phyloP scores from a whole-genome alignment of 2,888 invertebrate genomes.

The Aphelenchoides bicaudatus region DNA sequence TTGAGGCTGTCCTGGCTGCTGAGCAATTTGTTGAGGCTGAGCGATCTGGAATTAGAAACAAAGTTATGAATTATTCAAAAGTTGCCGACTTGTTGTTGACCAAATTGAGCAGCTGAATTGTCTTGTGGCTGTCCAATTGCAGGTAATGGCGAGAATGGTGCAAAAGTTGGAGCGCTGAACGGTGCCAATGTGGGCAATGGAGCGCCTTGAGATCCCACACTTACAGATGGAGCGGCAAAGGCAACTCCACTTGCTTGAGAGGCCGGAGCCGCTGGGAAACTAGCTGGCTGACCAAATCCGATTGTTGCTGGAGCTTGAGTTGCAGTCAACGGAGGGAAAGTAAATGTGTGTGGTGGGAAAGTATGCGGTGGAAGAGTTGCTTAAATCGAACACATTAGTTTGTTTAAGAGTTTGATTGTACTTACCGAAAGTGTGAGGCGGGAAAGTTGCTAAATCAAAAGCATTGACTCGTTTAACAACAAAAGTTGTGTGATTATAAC shows the following conservation, averaged over 20 bases:
- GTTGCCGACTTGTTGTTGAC: constrained; percentile 7
- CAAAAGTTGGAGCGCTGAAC: constrained; percentile 8
- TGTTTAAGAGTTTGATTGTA: no score
- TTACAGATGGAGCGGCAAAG: constrained; percentile 34
- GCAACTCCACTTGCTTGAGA: constrained; percentile 20
- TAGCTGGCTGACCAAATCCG: constrained; percentile 12
- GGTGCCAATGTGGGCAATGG: constrained; percentile 15
- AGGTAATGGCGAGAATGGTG: constrained; percentile 27
- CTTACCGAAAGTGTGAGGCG: no score
- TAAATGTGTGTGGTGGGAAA: constrained; percentile 22
- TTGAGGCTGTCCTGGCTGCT: background rate
- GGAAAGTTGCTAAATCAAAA: no score
- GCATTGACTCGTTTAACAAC: no score
- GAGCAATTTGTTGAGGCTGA: background rate
- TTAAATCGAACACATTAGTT: no score
- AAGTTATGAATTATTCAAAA: background rate
- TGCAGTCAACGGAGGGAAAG: constrained; percentile 23
- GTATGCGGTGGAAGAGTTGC: constrained; percentile 30
- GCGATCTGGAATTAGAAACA: no score
- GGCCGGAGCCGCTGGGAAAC: constrained; percentile 21
- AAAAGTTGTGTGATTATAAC: no score
- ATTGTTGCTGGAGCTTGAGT: constrained; percentile 24
- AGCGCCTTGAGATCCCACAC: background rate
- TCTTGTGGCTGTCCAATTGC: constrained; percentile 16
- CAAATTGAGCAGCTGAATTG: constrained; percentile 11